phyloP scores from a whole-genome alignment of 2,113 vertebrate genomes.

The Condylura cristata region DNA sequence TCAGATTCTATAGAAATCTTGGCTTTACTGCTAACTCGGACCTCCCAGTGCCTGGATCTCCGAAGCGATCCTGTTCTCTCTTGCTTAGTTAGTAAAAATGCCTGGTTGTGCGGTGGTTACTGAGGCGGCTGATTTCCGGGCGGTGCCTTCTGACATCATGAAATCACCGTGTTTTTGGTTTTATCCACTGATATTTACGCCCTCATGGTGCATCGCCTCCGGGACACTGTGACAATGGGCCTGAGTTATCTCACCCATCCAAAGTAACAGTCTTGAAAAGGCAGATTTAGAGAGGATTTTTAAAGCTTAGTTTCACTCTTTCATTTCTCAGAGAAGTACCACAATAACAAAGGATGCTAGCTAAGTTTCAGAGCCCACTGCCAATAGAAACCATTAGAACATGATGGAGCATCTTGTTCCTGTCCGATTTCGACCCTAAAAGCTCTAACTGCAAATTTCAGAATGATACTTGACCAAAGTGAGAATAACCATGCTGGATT shows the following conservation, averaged over 20 bases:
- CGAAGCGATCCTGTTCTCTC: background rate
- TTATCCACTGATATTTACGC: background rate
- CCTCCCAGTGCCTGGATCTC: background rate
- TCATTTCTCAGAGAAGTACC: slow-evolving; percentile 21
- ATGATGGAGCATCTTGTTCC: background rate
- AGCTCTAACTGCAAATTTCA: background rate
- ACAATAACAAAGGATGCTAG: background rate
- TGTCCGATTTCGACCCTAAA: background rate
- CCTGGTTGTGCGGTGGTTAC: background rate
- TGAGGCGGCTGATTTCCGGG: background rate
- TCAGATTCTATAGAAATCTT: background rate
- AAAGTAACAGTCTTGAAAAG: slow-evolving; percentile 48
- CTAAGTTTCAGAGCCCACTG: slow-evolving; percentile 41
- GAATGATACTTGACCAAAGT: background rate
- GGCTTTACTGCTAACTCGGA: background rate
- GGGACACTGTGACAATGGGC: background rate
- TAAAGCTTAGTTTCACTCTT: slow-evolving; percentile 48
- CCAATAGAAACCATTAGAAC: slow-evolving; percentile 19
- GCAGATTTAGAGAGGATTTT: slow-evolving; percentile 54
- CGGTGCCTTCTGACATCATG: slow-evolving; percentile 24
- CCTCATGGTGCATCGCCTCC: background rate
- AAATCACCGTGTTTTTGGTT: slow-evolving; percentile 26
- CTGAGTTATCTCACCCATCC: background rate
- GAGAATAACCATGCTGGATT: background rate
- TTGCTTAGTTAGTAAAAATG: background rate